phyloP scores from a whole-genome alignment of 2,797 vertebrate species.

The Sebastolobus alascanus region DNA sequence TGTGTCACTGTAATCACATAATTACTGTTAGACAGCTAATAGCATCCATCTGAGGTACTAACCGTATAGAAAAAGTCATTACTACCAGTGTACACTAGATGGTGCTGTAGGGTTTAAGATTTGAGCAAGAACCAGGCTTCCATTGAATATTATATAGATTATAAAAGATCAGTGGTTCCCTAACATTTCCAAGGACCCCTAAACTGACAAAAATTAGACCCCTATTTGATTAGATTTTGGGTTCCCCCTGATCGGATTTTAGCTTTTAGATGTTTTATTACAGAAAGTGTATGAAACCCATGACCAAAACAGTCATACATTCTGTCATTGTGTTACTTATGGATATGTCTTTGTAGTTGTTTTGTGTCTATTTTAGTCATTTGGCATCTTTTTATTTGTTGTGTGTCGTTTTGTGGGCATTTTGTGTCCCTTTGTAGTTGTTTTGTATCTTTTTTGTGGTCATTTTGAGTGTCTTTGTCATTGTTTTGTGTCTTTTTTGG shows the following conservation, averaged over 20 bases:
- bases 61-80: neutral
- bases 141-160: neutral
- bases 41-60: neutral
- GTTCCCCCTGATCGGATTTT: too few species aligned
- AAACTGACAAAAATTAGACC: too few species aligned
- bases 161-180: neutral
- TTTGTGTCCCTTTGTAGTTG: too few species aligned
- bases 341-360: too few species aligned
- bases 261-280: too few species aligned
- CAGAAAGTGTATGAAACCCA: too few species aligned
- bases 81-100: constrained; percentile 17
- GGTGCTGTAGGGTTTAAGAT: constrained; percentile 7
- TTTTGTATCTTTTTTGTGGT: too few species aligned
- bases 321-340: too few species aligned
- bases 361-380: accelerated
- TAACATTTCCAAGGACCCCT: neutral
- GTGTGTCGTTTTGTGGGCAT: too few species aligned
- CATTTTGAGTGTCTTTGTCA: too few species aligned
- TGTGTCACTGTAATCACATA: neutral
- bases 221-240: too few species aligned
- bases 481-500: too few species aligned
- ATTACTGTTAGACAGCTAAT: neutral
- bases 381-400: accelerated
- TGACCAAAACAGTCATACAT: accelerated
- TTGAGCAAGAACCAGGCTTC: neutral